Base-by-base conservation (phyloP, 2,113 vertebrate genomes). In the Ictidomys tridecemlineatus region DNA sequence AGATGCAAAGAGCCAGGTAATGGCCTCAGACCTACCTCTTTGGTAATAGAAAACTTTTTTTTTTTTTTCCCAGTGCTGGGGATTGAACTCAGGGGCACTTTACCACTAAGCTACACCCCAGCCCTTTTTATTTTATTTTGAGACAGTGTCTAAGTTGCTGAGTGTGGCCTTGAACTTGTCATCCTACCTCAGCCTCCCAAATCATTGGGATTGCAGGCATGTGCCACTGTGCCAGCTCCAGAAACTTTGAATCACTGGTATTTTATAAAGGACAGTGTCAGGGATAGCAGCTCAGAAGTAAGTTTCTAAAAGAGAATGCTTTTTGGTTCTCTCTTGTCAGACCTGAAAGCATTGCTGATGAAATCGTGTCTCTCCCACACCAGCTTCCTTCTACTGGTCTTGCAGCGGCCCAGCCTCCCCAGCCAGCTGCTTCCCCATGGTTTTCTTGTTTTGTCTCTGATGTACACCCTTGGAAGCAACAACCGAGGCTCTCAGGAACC, bases 241-340 rank as follows among this genome's bases (percentile, higher is more conserved):
- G 58, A 72, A 69, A 74, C 85, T 76, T 74, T 70, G 20, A 65
- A 61, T 37, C 58, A 17, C 18, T 73, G 69, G 42, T 63, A 61
- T 91, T 80, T 89, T 86, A 51, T 26, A 63, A 95, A 69, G 78
- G 28, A 84, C 4, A 51, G 34, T 42, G 51, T 67, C 91, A 65
- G 58, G 22, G 80, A 34, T 37, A 42, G 84, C 51, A 83, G 51
- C 82, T 79, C 42, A 65, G 61, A 88, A 42, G 30, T 32, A 91
- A 89, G 82, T 37, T 70, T 42, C 90, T 77, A 63, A 18, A 92
- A 72, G 61, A 65, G 51, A 82, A 58, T 0, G 4, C 69, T 56
- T 91, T 78, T 34, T 78, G 61, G 16, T 65, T 72, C 70, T 77
- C 32, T 69, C 65, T 73, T 8, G 16, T 92, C 76, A 76, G 61